Percentiles rank a stretch among this genome's conserved stretches.
Conservation (phyloP, 2,888 invertebrate species). For the Cremastinae sp. region DNA sequence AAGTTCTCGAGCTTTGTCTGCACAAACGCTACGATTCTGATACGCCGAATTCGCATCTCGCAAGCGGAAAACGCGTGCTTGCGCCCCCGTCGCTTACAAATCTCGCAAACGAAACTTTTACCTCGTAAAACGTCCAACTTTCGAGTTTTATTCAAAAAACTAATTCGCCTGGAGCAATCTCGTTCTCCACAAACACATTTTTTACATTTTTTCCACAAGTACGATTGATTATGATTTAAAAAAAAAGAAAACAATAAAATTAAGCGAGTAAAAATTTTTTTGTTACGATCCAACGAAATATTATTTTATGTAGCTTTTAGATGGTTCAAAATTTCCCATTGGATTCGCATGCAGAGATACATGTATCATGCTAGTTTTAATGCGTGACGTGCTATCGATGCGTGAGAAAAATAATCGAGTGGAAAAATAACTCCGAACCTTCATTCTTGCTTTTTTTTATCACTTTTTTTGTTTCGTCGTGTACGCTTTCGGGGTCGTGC, state of each 20-base stretch:
- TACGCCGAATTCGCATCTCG: constrained; percentile 2
- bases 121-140: background rate
- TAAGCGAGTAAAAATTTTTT: background rate
- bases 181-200: too few relatives aligned
- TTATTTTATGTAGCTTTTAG: too few relatives aligned
- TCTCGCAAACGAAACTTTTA: background rate
- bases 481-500: constrained; percentile 31
- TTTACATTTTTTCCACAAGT: background rate
- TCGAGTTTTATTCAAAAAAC: background rate
- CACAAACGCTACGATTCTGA: constrained; percentile 61
- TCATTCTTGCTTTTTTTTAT: constrained; percentile 65
- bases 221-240: background rate
- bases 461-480: constrained; percentile 34
- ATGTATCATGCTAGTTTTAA: background rate
- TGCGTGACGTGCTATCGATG: constrained; percentile 13
- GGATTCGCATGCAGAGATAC: too few relatives aligned
- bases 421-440: constrained; percentile 73
- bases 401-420: constrained; percentile 53
- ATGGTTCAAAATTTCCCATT: too few relatives aligned
- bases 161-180: too few relatives aligned
- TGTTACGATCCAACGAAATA: too few relatives aligned
- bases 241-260: background rate
- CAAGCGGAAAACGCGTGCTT: too few relatives aligned
- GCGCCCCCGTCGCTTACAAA: too few relatives aligned
- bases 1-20: constrained; percentile 52